Conservation (phyloP, 2,888 invertebrate species). For the Incurvaria masculella region DNA sequence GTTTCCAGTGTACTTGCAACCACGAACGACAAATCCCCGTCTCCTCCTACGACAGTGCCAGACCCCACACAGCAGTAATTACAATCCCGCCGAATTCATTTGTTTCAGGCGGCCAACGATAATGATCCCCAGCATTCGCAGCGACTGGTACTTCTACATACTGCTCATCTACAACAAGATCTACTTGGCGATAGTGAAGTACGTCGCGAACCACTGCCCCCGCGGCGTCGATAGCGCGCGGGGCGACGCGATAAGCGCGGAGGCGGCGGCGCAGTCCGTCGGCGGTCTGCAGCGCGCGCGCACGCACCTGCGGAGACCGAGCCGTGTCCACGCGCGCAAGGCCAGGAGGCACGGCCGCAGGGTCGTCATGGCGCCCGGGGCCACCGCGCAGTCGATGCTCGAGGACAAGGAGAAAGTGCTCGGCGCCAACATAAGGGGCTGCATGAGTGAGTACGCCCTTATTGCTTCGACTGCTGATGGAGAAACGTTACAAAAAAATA, state of each 20-base stretch:
- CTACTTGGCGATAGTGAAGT: conserved; percentile 43
- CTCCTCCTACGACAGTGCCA: too few species aligned
- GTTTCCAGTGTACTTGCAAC: too few species aligned
- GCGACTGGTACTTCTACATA: conserved; percentile 42
- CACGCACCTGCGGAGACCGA: conserved; percentile 38
- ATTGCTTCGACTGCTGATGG: too few species aligned
- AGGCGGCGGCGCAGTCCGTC: conserved; percentile 40
- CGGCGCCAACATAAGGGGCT: conserved; percentile 19
- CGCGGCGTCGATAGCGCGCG: conserved; percentile 28
- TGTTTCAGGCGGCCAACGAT: conserved; percentile 47
- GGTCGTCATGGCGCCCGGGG: conserved; percentile 58
- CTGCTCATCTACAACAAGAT: conserved; percentile 47
- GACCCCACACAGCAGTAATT: too few species aligned
- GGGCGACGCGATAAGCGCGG: conserved; percentile 21
- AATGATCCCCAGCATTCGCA: conserved; percentile 43
- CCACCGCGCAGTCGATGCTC: conserved; percentile 53
- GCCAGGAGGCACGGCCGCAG: conserved; percentile 40
- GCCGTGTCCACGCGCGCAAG: conserved; percentile 25
- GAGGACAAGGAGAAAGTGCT: conserved; percentile 51
- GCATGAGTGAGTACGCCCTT: too few species aligned
- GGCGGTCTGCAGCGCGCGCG: conserved; percentile 46
- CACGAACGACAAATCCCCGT: too few species aligned
- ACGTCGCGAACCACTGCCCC: conserved; percentile 47
- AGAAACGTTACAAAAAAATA: too few species aligned
- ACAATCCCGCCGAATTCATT: too few species aligned